phyloP scores from a whole-genome alignment of 2,888 invertebrate genomes.

The Hyposoter dolosus region DNA sequence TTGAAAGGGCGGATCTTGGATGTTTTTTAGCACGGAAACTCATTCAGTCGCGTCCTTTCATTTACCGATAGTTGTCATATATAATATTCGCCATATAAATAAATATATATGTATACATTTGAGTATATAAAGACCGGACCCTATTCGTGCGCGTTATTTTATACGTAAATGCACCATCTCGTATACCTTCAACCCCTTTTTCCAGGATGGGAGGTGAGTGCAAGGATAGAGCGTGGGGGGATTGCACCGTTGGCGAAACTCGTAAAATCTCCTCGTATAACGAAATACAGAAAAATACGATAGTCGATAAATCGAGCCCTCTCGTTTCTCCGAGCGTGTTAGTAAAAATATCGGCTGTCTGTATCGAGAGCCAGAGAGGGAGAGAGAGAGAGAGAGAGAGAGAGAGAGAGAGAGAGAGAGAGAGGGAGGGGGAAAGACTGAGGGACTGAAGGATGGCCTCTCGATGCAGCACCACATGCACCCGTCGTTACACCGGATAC shows the following conservation, averaged over 20 bases:
- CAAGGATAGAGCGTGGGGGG: slow-evolving; percentile 9
- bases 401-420: background rate
- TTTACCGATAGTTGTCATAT: background rate
- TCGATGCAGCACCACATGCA: slow-evolving; percentile 40
- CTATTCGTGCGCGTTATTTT: slow-evolving; percentile 51
- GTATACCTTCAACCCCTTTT: slow-evolving; percentile 38
- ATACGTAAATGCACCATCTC: slow-evolving; percentile 57
- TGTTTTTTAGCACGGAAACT: background rate
- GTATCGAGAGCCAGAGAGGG: background rate
- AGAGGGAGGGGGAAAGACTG: background rate
- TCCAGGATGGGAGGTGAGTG: background rate
- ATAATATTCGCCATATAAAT: background rate
- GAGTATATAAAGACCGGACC: slow-evolving; percentile 35
- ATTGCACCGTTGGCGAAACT: slow-evolving; percentile 51
- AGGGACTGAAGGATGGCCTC: slow-evolving; percentile 11
- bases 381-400: background rate
- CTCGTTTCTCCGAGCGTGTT: slow-evolving; percentile 17
- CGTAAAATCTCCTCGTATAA: slow-evolving; percentile 69
- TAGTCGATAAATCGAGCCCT: slow-evolving; percentile 67
- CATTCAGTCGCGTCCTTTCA: background rate
- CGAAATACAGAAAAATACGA: slow-evolving; percentile 67
- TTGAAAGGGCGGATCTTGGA: background rate
- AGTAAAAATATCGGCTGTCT: slow-evolving; percentile 43
- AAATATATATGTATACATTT: slow-evolving; percentile 5
- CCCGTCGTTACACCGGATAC: slow-evolving; percentile 50